Conservation (phyloP, 2,113 vertebrate species). For the Myiozetetes cayanensis region DNA sequence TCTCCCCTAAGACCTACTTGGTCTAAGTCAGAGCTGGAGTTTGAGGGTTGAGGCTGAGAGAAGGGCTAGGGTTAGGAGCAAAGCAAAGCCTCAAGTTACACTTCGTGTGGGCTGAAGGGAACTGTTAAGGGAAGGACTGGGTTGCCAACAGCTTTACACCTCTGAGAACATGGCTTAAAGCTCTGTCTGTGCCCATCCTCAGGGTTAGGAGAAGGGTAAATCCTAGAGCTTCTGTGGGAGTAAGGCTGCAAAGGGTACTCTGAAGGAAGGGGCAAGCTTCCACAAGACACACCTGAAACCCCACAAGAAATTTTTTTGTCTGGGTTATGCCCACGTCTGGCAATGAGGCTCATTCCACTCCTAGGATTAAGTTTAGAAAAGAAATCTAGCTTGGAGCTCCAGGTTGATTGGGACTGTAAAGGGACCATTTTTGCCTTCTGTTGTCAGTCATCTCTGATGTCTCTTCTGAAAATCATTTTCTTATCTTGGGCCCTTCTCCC, state of each 20-base stretch:
- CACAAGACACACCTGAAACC: not conserved
- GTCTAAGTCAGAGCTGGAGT: not conserved
- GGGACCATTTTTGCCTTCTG: not conserved
- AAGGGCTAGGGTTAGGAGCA: not conserved
- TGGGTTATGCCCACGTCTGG: not conserved
- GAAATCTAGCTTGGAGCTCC: not conserved
- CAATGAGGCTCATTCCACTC: not conserved
- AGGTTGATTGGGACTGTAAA: not conserved
- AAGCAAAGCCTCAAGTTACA: not conserved
- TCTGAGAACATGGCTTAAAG: not conserved
- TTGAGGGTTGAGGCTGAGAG: not conserved
- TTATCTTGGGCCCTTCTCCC: not conserved
- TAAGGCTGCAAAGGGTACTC: not conserved
- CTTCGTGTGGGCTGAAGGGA: not conserved
- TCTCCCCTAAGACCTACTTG: not conserved
- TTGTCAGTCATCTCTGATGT: not conserved
- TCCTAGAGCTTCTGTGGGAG: not conserved
- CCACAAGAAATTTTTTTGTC: not conserved
- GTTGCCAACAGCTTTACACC: not conserved
- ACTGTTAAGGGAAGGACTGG: not conserved
- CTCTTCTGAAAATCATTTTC: not conserved
- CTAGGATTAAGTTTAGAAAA: not conserved
- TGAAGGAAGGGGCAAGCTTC: not conserved
- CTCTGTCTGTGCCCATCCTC: not conserved
- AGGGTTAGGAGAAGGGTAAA: not conserved